phyloP scores from a whole-genome alignment of 2,113 vertebrate species.

The Cyanoramphus novaezelandiae region DNA sequence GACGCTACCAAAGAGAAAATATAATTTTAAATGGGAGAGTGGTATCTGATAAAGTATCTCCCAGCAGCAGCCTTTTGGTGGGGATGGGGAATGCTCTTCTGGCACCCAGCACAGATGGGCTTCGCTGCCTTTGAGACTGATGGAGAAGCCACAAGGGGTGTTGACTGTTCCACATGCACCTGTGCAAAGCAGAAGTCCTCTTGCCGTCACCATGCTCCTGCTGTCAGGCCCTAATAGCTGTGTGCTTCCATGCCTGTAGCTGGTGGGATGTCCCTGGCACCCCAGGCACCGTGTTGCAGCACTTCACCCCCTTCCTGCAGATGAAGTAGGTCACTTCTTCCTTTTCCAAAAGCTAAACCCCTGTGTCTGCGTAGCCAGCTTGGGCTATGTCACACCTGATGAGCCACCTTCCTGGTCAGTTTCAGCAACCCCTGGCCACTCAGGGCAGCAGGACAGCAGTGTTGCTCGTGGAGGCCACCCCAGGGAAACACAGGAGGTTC shows the following conservation, averaged over 20 bases:
- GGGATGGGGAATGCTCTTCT: neutral
- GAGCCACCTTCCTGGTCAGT: neutral
- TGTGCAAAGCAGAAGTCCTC: neutral
- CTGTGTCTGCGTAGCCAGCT: neutral
- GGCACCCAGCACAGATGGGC: neutral
- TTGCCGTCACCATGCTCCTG: neutral
- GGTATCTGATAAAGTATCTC: neutral
- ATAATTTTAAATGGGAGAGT: neutral
- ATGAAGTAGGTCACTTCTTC: neutral
- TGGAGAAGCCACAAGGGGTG: neutral
- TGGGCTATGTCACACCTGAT: neutral
- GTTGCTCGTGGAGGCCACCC: neutral
- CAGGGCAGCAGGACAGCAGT: neutral
- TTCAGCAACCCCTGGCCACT: neutral
- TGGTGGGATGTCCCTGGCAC: neutral
- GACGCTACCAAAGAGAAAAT: neutral
- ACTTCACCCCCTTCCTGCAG: neutral
- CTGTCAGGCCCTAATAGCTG: neutral
- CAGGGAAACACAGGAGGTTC: neutral
- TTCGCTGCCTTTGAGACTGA: neutral
- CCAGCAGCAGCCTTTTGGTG: neutral
- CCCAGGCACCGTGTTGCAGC: fast-evolving
- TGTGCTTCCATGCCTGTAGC: neutral
- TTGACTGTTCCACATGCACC: neutral
- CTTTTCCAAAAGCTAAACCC: neutral